These are phyloP conservation scores for Pomatorhinus ruficollis DNA, from an alignment of 2,113 vertebrate species.

Conservation along the genomic window DNA sequence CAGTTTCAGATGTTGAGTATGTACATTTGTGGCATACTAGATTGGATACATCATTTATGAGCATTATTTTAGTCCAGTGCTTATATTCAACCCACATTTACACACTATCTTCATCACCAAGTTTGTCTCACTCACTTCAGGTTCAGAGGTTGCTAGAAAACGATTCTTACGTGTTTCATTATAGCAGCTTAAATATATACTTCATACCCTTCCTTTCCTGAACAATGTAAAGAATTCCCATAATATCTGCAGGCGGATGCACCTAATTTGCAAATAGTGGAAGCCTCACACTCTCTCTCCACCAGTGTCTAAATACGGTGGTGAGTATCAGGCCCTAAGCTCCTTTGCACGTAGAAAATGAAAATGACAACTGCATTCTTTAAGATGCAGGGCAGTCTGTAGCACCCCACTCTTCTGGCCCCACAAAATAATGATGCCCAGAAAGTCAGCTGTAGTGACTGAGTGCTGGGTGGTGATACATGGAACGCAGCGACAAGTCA, in stretches of 20 bases:
- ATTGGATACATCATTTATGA: neutral
- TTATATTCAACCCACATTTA: neutral
- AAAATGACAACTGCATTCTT: neutral
- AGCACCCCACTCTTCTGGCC: neutral
- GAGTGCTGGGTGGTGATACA: fast-evolving
- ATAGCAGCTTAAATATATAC: neutral
- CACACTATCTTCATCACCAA: neutral
- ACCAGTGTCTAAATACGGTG: neutral
- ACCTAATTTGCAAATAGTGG: neutral
- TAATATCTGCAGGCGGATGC: neutral
- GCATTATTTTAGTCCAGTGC: neutral
- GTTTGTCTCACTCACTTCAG: neutral
- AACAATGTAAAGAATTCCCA: neutral
- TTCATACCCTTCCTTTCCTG: neutral
- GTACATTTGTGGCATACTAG: neutral
- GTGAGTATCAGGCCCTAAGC: neutral
- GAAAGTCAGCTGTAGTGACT: neutral
- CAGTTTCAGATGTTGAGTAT: neutral
- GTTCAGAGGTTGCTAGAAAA: constrained; percentile 14
- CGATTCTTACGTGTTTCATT: constrained; percentile 43
- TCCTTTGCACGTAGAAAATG: neutral
- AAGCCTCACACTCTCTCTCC: neutral
- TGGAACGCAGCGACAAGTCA: neutral
- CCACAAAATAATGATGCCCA: neutral
- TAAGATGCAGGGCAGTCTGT: neutral